Evolutionary conservation across 1,140 invertebrate species (phyloP), one percentile per base, ranked within the genome.

Genomic region (Neodiprion fabricii): DNA sequence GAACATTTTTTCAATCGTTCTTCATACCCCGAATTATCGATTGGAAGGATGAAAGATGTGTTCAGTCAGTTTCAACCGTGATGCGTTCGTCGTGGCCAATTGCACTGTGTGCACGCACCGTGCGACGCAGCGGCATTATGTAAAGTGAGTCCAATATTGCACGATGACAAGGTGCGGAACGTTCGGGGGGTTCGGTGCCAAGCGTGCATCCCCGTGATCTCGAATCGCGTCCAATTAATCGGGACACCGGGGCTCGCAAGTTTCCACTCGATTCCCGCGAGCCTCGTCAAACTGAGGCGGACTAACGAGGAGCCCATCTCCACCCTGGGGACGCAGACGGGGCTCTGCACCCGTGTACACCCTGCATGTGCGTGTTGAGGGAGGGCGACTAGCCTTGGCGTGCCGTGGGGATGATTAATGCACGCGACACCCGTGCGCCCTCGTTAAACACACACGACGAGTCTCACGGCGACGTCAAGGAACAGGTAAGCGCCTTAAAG

Each of bases 351-450:
- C 5, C 53, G 8, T 61, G 53, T 61, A 40, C 28, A 40, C 28
- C 1, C 28, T 40, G 28, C 28, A 40, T 40, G 28, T 40, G 28
- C 28, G 28, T 40, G 28, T 40, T 40, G 28, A 40, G 28, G 28
- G 78, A 78, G 76, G 82, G 78, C 78, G 79, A 81, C 82, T 81
- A 79, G 72, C 69, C 79, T 80, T 79, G 77, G 77, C 80, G 79
- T 78, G 78, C 79, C 73, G 8, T 17, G 53, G 79, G 77, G 77
- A 83, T 82, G 82, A 83, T 83, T 83, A 83, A 83, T 83, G 81
- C 80, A 76, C 76, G 74, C 74, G 47, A 74, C 76, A 72, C 75
- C 77, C 77, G 76, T 12, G n/a, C 11, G 7, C 53, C 53, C 53
- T 61, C 11, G 28, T 40, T 40, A 40, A 40, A 40, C 28, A 40